Evolutionary conservation across 2,797 vertebrate genomes (phyloP).

Genomic region (Smutsia gigantea): DNA sequence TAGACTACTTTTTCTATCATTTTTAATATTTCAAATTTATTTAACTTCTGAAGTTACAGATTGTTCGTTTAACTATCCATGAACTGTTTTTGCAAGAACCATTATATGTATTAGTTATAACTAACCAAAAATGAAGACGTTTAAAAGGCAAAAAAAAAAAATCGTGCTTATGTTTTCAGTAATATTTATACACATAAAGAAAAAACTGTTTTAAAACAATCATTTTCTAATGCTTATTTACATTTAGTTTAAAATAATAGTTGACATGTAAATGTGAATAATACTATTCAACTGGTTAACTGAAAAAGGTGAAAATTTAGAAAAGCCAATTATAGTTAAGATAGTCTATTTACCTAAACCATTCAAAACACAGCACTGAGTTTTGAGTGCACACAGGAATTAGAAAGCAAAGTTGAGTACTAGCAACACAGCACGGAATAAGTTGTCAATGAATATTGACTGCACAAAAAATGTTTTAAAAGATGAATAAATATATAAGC

Average conservation of each 20-base stretch:
- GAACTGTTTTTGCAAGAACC: conserved; percentile 53
- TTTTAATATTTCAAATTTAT: conserved; percentile 37
- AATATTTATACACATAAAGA: conserved; percentile 13
- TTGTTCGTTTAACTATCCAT: conserved; percentile 19
- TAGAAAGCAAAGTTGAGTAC: conserved; percentile 37
- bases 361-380: conserved; percentile 28
- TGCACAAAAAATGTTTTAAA: neutral
- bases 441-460: neutral
- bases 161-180: conserved; percentile 33
- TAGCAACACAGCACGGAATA: neutral
- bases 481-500: neutral
- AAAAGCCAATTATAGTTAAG: conserved; percentile 32
- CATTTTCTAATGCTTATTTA: conserved; percentile 42
- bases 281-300: conserved; percentile 33
- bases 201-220: conserved; percentile 53
- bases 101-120: neutral
- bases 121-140: conserved; percentile 46
- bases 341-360: neutral
- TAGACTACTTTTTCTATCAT: conserved; percentile 32
- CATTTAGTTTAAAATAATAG: conserved; percentile 45
- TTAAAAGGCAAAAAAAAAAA: conserved; percentile 52
- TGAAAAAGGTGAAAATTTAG: conserved; percentile 53
- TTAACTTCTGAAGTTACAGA: conserved; percentile 56
- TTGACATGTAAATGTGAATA: conserved; percentile 22
- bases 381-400: conserved; percentile 1